These are phyloP conservation scores for Marmota monax DNA, from an alignment of 2,113 vertebrate genomes.

Conservation along the genomic window DNA sequence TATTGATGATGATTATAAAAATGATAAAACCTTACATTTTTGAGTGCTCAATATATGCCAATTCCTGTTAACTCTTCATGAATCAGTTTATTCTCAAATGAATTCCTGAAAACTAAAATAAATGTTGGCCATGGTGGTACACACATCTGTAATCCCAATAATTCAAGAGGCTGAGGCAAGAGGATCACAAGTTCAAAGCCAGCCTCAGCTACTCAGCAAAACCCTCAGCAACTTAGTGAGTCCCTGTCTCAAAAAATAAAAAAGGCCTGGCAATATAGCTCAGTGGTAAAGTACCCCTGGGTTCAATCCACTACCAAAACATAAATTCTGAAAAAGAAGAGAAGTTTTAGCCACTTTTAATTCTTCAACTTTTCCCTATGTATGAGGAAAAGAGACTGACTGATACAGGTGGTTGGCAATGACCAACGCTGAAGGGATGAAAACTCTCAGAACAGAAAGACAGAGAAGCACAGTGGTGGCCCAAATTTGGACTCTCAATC, in stretches of 20 bases:
- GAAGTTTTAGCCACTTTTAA: background rate
- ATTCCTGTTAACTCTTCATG: background rate
- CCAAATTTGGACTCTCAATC: slow-evolving; percentile 61
- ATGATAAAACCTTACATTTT: background rate
- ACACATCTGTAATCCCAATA: too few relatives aligned
- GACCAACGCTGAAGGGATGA: slow-evolving; percentile 37
- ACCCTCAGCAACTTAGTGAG: too few relatives aligned
- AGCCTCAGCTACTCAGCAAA: too few relatives aligned
- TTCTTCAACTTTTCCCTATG: background rate
- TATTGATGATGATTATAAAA: slow-evolving; percentile 2
- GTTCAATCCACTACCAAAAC: background rate
- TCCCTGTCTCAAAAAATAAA: too few relatives aligned
- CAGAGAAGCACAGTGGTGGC: slow-evolving; percentile 49
- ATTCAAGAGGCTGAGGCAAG: too few relatives aligned
- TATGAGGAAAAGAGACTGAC: slow-evolving; percentile 67
- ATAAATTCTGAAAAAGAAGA: background rate
- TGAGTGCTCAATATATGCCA: background rate
- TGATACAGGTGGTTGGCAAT: slow-evolving; percentile 74
- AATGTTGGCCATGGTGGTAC: too few relatives aligned
- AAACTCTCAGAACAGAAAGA: slow-evolving; percentile 60
- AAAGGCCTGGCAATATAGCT: too few relatives aligned
- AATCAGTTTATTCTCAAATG: background rate
- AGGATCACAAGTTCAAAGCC: too few relatives aligned
- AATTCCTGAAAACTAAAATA: background rate
- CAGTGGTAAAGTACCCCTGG: too few relatives aligned